Evolutionary conservation across 2,888 invertebrate genomes (phyloP), one percentile per base, ranked within the genome.

Genomic region (Nomada flava): DNA sequence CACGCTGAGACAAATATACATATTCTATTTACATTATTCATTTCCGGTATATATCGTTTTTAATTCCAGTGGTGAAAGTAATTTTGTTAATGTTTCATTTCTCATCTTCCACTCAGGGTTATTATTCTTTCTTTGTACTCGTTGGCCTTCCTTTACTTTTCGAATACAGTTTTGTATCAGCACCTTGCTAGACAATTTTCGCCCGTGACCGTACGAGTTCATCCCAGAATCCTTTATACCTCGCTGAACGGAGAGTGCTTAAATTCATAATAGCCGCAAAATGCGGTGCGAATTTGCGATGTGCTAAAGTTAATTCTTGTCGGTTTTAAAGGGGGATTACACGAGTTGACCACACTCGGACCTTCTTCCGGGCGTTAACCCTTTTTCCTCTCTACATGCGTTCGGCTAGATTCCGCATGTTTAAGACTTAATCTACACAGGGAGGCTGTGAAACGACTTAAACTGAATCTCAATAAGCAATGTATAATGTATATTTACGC

Each of bases 251-350:
- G 72, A 68, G 84, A 76, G 74, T 86, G 89, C 90, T 92, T 91
- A 89, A 91, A 92, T 91, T 91, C 91, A 91, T 92, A 90, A 91
- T 89, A 86, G 91, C 89, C 88, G 87, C 87, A 88, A 90, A 92
- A 91, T 92, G 90, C 88, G 90, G 90, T 89, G 91, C 89, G 91
- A 91, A 92, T 91, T 91, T 91, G 91, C 89, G 91, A 91, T 88
- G 90, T 89, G 89, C 88, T 88, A 86, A 90, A 90, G 90, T 91
- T 91, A 90, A 91, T 91, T 90, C 91, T 88, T 85, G 82, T 82
- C 88, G 90, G 89, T 89, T 91, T 91, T 91, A 89, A 88, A 89
- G 86, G 88, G 82, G 92, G 90, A 92, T 92, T 92, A 91, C 90
- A 82, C 84, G 76, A 75, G 86, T 73, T 81, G 86, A 86, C 84